Base-by-base conservation (phyloP, 2,888 invertebrate genomes). In the Platynereis dumerilii region DNA sequence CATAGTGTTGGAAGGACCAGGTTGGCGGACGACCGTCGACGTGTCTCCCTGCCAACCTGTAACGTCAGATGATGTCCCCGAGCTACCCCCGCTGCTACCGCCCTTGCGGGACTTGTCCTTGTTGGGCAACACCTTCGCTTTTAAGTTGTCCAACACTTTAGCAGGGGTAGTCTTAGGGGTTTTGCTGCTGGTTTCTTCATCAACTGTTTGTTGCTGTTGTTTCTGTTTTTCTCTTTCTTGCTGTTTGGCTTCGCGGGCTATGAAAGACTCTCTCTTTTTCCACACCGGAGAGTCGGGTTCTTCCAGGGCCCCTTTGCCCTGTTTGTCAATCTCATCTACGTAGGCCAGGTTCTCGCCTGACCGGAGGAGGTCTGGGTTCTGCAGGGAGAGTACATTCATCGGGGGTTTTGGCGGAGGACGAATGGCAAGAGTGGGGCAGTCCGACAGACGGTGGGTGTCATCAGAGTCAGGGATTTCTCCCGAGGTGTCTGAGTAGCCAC, bases 341-440 rank as follows among this genome's bases (percentile, higher is more conserved):
- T 10, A 48, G 7, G 48, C 48, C n/a, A 48, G 17, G 48, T 48
- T 48, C 17, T 48, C 48, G 3, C 22, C 22, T 48, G 48, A 48
- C 34, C 12, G 5, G 5, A 34, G 70, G 70, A 42, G 66, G 58
- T 22, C 53, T 34, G 34, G 34, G 61, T 17, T 78, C 77, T 0
- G 70, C 39, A 78, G 67, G 5, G 78, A 69, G 58, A 75, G 75
- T 0, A 79, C 68, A 62, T 76, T 77, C 17, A 75, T 72, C 5
- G 77, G 57, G 12, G 78, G 76, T 64, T 78, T 75, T 39, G 78
- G 54, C 2, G 61, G 61, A n/a, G 20, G 24, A 48, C 27, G 20
- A 26, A 45, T 20, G 60, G 52, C 52, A 44, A 24, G 48, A 52
- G 34, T 29, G 17, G 42, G 24, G 17, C 29, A 39, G 20, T 54